Conservation (phyloP, 2,888 invertebrate genomes). For the Ornithoptera alexandrae region DNA sequence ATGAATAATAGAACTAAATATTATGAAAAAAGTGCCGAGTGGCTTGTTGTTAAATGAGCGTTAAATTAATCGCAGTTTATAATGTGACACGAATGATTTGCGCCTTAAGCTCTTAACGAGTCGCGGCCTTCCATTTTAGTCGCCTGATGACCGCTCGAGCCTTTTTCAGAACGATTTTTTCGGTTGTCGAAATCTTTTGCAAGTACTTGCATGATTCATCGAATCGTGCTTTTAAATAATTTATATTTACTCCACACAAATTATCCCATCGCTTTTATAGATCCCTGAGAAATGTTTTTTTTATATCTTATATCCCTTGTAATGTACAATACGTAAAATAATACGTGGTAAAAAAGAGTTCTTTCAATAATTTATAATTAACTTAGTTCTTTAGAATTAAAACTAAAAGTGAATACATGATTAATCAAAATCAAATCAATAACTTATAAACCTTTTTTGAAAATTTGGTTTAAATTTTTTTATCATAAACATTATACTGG, state of each 20-base stretch:
- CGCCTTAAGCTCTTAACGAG: constrained; percentile 59
- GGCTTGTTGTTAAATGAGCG: constrained; percentile 6
- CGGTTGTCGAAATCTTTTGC: constrained; percentile 69
- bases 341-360: no score
- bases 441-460: no score
- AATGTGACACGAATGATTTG: constrained; percentile 57
- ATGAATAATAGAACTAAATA: not conserved
- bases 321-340: no score
- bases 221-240: constrained; percentile 20
- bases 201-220: constrained; percentile 11
- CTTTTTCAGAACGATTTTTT: constrained; percentile 61
- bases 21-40: not conserved
- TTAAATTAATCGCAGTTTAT: constrained; percentile 20
- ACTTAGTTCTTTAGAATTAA: no score
- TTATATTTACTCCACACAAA: constrained; percentile 6
- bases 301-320: not conserved
- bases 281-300: not conserved
- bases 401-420: no score
- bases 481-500: no score
- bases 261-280: not conserved
- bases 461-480: no score
- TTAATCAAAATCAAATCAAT: no score
- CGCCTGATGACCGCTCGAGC: constrained; percentile 53
- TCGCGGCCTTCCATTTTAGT: constrained; percentile 61
- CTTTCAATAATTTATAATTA: no score